phyloP scores from a whole-genome alignment of 2,113 vertebrate genomes.

The Onychorhynchus coronatus region DNA sequence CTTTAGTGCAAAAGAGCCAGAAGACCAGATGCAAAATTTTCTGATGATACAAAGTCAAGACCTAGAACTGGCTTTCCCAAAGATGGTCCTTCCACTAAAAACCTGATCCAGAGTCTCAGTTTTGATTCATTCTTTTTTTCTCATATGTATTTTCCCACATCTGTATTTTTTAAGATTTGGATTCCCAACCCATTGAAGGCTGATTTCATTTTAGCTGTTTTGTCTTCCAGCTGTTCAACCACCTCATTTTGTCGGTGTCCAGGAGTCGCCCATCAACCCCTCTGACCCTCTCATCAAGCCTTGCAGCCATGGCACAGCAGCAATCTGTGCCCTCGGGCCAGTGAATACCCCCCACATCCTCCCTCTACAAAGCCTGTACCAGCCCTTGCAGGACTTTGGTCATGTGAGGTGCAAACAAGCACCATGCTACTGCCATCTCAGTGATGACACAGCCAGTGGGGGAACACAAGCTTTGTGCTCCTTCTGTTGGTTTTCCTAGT shows the following conservation, averaged over 20 bases:
- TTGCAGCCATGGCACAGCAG: not conserved
- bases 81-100: not conserved
- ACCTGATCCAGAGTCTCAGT: not conserved
- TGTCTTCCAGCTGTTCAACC: not conserved
- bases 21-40: not conserved
- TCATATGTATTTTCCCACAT: not conserved
- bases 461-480: not conserved
- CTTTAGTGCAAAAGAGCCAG: not conserved
- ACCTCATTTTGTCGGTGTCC: not conserved
- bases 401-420: not conserved
- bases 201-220: not conserved
- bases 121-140: not conserved
- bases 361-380: not conserved
- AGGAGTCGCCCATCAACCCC: not conserved
- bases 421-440: not conserved
- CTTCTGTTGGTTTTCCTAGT: not conserved
- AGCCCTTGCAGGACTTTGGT: not conserved
- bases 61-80: not conserved
- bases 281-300: not conserved
- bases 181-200: not conserved
- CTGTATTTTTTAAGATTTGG: not conserved
- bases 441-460: rapidly evolving
- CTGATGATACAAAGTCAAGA: not conserved
- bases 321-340: not conserved
- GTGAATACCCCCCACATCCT: rapidly evolving